Evolutionary conservation across 1,140 invertebrate genomes (phyloP).

Genomic region (Cyclina sinensis): DNA sequence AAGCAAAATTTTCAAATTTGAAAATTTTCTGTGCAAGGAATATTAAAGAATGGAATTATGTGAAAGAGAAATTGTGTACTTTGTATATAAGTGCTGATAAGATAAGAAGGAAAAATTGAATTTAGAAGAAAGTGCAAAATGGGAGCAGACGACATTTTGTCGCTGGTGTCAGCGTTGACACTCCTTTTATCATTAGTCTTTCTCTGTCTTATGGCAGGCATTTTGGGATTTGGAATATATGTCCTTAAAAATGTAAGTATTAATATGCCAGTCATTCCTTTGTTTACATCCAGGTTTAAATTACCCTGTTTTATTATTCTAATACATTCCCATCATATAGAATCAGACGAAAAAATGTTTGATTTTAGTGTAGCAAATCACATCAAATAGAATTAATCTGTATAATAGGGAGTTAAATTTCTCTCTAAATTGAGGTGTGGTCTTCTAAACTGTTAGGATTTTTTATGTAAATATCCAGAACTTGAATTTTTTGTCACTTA

Average conservation of each 20-base stretch:
- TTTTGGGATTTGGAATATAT: slow-evolving; percentile 81
- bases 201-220: slow-evolving; percentile 79
- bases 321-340: too few species aligned
- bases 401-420: too few species aligned
- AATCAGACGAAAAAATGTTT: too few species aligned
- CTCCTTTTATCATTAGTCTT: slow-evolving; percentile 78
- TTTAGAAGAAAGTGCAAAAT: neutral
- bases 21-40: neutral
- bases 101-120: neutral
- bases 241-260: slow-evolving; percentile 82
- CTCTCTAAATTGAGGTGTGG: too few species aligned
- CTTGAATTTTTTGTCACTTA: too few species aligned
- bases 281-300: too few species aligned
- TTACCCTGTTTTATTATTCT: too few species aligned
- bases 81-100: neutral
- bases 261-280: too few species aligned
- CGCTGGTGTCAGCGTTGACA: slow-evolving; percentile 77
- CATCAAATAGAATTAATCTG: too few species aligned
- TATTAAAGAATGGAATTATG: neutral
- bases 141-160: slow-evolving; percentile 75
- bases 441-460: too few species aligned
- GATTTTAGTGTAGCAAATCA: too few species aligned
- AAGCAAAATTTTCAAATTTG: neutral
- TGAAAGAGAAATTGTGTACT: neutral
- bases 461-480: too few species aligned